A percentile compares a stretch with the other conserved stretches of the same genome.
These are phyloP conservation scores for Prionailurus viverrinus DNA, from an alignment of 2,113 vertebrate genomes.

Conservation along the genomic window DNA sequence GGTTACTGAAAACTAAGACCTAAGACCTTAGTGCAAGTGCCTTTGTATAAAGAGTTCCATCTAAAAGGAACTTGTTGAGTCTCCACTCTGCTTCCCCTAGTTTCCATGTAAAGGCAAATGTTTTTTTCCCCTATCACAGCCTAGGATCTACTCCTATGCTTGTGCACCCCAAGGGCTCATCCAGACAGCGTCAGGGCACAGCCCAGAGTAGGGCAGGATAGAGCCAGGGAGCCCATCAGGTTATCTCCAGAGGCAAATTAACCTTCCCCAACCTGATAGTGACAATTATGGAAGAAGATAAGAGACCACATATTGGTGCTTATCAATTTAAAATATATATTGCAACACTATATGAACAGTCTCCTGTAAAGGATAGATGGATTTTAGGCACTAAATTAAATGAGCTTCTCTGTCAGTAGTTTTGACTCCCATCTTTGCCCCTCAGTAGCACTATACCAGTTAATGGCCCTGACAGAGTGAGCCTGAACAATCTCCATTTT, in stretches of 20 bases:
- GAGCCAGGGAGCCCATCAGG: not conserved
- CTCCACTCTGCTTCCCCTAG: not conserved
- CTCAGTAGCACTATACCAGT: not conserved
- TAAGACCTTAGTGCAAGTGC: not conserved
- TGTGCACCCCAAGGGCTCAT: not conserved
- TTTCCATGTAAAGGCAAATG: not conserved
- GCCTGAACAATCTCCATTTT: not conserved
- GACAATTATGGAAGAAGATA: not conserved
- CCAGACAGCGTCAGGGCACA: not conserved
- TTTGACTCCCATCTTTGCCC: not conserved
- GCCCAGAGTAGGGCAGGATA: not conserved
- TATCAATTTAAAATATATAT: not conserved
- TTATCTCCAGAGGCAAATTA: not conserved
- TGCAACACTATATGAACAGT: not conserved
- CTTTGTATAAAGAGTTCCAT: not conserved
- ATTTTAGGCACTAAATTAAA: not conserved
- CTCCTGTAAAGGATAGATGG: not conserved
- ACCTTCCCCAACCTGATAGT: not conserved
- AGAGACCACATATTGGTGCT: not conserved
- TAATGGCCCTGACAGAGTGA: not conserved
- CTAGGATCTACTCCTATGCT: not conserved
- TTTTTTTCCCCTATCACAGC: not conserved
- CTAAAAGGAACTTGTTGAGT: not conserved
- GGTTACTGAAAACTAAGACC: not conserved
- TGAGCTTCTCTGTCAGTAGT: not conserved